Conservation (phyloP, 2,888 invertebrate genomes). For the Epirrita christyi region DNA sequence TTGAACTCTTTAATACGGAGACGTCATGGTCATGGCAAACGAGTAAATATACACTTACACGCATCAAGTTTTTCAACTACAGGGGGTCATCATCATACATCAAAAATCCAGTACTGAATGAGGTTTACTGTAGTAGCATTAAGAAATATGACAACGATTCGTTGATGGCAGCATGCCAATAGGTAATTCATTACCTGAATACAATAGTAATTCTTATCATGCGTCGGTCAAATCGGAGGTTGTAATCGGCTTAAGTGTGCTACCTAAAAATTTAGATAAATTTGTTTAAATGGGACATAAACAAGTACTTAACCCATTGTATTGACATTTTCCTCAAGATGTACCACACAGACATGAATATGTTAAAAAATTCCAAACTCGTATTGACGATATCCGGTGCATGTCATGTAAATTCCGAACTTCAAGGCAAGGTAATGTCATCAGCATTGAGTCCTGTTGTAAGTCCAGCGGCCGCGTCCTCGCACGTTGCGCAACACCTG, state of each 20-base stretch:
- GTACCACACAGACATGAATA: constrained; percentile 3
- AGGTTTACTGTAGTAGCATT: constrained; percentile 11
- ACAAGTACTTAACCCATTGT: neutral
- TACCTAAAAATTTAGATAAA: neutral
- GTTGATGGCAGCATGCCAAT: constrained; percentile 18
- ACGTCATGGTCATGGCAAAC: constrained; percentile 52
- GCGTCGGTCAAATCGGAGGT: constrained; percentile 21
- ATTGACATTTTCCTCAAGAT: constrained; percentile 11
- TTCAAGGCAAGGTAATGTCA: constrained; percentile 41
- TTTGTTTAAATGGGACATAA: neutral
- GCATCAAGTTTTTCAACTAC: constrained; percentile 6
- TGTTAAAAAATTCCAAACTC: constrained; percentile 28
- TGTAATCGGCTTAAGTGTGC: neutral
- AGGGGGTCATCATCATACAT: neutral
- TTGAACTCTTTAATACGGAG: constrained; percentile 50
- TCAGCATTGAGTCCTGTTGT: constrained; percentile 48
- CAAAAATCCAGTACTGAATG: neutral
- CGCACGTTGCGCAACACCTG: constrained; percentile 59
- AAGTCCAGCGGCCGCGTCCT: constrained; percentile 58
- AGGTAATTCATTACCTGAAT: constrained; percentile 16
- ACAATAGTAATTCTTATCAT: constrained; percentile 26
- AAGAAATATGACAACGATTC: constrained; percentile 24
- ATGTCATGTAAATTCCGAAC: constrained; percentile 40
- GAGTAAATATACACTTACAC: constrained; percentile 43
- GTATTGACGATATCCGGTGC: constrained; percentile 40